Conservation (phyloP, 2,113 vertebrate genomes). For the Probosciger aterrimus region DNA sequence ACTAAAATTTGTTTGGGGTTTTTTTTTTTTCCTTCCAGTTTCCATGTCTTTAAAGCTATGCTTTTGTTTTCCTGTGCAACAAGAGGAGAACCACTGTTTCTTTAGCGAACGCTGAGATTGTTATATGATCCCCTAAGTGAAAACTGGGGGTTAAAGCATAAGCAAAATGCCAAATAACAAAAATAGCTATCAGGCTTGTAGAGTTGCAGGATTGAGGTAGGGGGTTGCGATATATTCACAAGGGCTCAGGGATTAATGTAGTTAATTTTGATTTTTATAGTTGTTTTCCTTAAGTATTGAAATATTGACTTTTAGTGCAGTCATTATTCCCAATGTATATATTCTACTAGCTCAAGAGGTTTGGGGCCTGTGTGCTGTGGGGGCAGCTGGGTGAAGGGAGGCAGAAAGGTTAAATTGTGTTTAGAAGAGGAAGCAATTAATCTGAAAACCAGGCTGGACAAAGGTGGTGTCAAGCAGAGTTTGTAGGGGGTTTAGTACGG, state of each 20-base stretch:
- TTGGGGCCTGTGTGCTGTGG: rapidly evolving
- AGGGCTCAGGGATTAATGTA: not conserved
- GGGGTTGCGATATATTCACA: not conserved
- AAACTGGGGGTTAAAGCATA: constrained; percentile 7
- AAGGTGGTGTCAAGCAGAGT: not conserved
- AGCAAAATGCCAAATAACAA: not conserved
- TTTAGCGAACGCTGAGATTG: not conserved
- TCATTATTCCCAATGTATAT: not conserved
- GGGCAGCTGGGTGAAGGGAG: not conserved
- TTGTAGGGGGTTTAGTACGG: not conserved
- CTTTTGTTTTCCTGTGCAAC: not conserved
- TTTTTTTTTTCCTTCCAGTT: not conserved
- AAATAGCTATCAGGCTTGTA: rapidly evolving
- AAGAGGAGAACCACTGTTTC: not conserved
- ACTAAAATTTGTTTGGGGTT: not conserved
- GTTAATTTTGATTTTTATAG: not conserved
- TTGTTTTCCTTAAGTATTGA: not conserved
- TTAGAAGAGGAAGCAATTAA: not conserved
- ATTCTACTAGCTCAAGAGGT: not conserved
- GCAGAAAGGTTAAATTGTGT: not conserved
- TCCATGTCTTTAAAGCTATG: not conserved
- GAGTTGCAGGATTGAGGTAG: not conserved
- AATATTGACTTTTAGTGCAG: not conserved
- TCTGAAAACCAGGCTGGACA: not conserved
- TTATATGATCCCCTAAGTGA: not conserved